Evolutionary conservation across 1,140 invertebrate genomes (phyloP), one percentile per base, ranked within the genome.

Genomic region (Hypothenemus hampei): DNA sequence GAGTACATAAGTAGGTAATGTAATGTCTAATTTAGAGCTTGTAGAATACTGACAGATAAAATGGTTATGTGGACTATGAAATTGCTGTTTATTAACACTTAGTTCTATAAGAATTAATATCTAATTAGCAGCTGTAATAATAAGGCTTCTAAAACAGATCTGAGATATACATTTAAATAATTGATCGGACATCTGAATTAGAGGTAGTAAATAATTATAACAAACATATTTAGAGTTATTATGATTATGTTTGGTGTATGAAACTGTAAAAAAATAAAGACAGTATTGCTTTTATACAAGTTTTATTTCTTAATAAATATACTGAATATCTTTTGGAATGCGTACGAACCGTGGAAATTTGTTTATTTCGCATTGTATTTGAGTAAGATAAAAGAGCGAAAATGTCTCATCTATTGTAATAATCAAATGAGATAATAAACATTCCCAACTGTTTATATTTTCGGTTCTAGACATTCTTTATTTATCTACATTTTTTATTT

Each of bases 251-350:
- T 6, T 31, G 33, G 29, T 51, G 48, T 53, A 53, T 53, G 22
- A 36, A 53, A 33, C 36, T 53, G 50, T 53, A 53, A 53, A 53
- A 39, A 43, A 45, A 37, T 23, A 20, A 8, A n/a, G 13, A 41
- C 6, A 18, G 36, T 21, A 45, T 44, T 33, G 40, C 40, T 45
- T 36, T 39, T 39, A 13, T 1, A 31, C 13, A 11, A 1, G 26
- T 31, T 13, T 31, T 31, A 31, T 2, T 13, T 31, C 13, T 31
- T 1, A 31, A 8, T 31, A 31, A 13, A 3, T 31, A 2, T 31
- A 31, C 8, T 31, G n/a, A 6, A 6, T 29, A 31, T 31, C 26
- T 31, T 31, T 31, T n/a, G n/a, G n/a, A n/a, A n/a, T 11, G 10
- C 26, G 8, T 13, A 1, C 26, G 26, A 31, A 31, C 10, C 8